These are phyloP conservation scores for Hypomesus transpacificus DNA, from an alignment of 2,113 vertebrate species.

Conservation along the genomic window DNA sequence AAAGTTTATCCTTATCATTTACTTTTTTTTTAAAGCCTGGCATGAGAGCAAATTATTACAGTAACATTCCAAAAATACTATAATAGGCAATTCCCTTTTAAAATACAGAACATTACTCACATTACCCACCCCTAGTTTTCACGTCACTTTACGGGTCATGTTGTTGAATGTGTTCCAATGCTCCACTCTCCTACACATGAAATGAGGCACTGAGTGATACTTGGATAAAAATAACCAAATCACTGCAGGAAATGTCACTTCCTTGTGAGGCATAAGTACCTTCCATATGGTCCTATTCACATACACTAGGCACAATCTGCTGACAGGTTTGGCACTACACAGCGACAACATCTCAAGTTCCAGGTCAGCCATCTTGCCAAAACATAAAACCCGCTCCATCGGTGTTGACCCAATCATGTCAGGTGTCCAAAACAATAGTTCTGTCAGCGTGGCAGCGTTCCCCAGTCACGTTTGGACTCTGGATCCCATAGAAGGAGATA, in stretches of 20 bases:
- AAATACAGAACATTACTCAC: too few species aligned
- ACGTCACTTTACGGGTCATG: too few species aligned
- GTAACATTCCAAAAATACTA: too few species aligned
- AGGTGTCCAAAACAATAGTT: constrained; percentile 34
- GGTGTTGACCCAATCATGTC: constrained; percentile 19
- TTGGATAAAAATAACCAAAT: not conserved
- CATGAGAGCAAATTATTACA: too few species aligned
- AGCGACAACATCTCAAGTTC: not conserved
- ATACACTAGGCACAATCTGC: not conserved
- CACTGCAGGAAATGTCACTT: not conserved
- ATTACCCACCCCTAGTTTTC: too few species aligned
- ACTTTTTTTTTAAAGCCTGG: too few species aligned
- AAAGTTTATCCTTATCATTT: too few species aligned
- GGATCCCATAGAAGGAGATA: constrained; percentile 40
- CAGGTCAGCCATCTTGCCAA: constrained; percentile 15
- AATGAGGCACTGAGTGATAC: not conserved
- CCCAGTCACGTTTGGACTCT: constrained; percentile 25
- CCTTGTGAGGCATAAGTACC: too few species aligned
- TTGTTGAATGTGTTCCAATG: not conserved
- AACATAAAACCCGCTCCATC: constrained; percentile 31
- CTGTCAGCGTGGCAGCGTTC: constrained; percentile 1
- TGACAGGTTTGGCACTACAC: not conserved
- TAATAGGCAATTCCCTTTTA: too few species aligned
- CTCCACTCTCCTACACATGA: not conserved
- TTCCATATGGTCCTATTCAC: not conserved